These are phyloP conservation scores for Tillus elongatus DNA, from an alignment of 2,888 invertebrate species.

Conservation along the genomic window DNA sequence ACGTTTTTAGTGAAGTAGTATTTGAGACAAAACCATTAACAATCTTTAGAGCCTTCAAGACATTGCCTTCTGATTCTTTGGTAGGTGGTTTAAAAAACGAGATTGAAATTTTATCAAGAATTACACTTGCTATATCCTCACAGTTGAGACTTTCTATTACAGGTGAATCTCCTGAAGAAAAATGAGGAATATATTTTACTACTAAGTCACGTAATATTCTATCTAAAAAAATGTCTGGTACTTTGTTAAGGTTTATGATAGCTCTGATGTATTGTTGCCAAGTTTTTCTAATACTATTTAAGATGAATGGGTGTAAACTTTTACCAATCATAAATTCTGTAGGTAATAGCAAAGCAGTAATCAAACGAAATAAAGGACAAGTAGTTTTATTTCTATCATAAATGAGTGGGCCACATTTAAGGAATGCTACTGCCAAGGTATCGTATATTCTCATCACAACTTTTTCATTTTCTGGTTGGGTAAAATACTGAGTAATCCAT, in stretches of 20 bases:
- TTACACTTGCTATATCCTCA: slow-evolving; percentile 24
- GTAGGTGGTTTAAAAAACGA: slow-evolving; percentile 32
- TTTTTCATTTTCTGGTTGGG: slow-evolving; percentile 28
- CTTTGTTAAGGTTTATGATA: slow-evolving; percentile 43
- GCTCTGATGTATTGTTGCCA: slow-evolving; percentile 48
- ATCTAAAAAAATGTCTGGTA: slow-evolving; percentile 42
- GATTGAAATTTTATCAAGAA: slow-evolving; percentile 32
- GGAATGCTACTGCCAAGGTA: slow-evolving; percentile 30
- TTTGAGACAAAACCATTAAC: slow-evolving; percentile 28
- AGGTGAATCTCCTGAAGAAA: slow-evolving; percentile 31
- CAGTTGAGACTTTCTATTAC: slow-evolving; percentile 30
- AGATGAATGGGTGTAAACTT: slow-evolving; percentile 36
- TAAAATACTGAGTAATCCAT: slow-evolving; percentile 28
- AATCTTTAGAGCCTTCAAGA: slow-evolving; percentile 32
- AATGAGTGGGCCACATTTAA: slow-evolving; percentile 31
- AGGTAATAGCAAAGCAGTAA: slow-evolving; percentile 46
- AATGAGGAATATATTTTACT: slow-evolving; percentile 35
- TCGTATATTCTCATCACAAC: slow-evolving; percentile 33
- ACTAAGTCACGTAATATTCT: slow-evolving; percentile 45
- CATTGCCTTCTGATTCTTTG: slow-evolving; percentile 31
- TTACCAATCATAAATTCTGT: slow-evolving; percentile 44
- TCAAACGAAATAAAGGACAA: slow-evolving; percentile 45
- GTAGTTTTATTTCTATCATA: slow-evolving; percentile 35
- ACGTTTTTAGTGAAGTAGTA: slow-evolving; percentile 21
- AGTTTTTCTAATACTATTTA: slow-evolving; percentile 44